These are phyloP conservation scores for Microctonus aethiopoides DNA, from an alignment of 2,888 invertebrate genomes.

Conservation along the genomic window DNA sequence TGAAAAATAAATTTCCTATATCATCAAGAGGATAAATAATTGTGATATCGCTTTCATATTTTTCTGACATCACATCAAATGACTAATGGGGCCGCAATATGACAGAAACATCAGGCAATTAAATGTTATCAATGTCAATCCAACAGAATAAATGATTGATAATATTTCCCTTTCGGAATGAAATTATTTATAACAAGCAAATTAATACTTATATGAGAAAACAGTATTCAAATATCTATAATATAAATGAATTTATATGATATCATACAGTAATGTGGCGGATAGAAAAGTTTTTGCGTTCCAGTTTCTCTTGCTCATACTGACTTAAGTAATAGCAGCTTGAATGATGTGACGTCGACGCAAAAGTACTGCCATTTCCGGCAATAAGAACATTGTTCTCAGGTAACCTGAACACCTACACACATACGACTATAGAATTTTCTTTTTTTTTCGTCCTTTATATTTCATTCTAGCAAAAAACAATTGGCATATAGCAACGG, in stretches of 20 bases:
- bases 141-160: too few species aligned
- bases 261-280: background rate
- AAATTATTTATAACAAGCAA: background rate
- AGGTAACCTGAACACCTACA: background rate
- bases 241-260: background rate
- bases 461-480: background rate
- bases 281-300: constrained; percentile 28
- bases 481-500: constrained; percentile 9
- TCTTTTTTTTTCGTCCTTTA: background rate
- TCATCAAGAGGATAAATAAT: too few species aligned
- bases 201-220: background rate
- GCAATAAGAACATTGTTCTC: background rate
- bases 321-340: background rate
- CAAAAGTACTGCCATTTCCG: constrained; percentile 16
- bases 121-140: background rate
- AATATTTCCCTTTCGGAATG: background rate
- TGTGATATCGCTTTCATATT: too few species aligned
- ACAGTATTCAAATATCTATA: too few species aligned
- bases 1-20: too few species aligned
- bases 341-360: background rate
- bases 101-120: background rate
- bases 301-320: constrained; percentile 19
- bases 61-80: too few species aligned
- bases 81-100: too few species aligned
- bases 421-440: background rate